Conservation (phyloP, 92 coral and sea anemone genomes). For the Epizoanthus illoricatus region DNA sequence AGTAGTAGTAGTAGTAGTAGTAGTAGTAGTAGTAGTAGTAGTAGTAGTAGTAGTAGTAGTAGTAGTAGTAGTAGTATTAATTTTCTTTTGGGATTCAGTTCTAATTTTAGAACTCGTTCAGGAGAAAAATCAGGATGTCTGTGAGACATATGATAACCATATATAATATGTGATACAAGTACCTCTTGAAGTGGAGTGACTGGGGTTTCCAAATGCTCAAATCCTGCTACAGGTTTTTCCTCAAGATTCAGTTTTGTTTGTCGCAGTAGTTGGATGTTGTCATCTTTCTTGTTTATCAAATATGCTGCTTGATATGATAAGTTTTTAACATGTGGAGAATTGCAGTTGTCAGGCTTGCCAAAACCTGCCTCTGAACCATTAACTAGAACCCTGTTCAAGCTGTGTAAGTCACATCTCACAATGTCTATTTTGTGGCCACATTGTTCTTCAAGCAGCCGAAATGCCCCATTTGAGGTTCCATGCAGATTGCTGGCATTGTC, state of each 20-base stretch:
- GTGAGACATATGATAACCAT: too few species aligned
- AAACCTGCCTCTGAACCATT: constrained; percentile 1
- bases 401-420: neutral
- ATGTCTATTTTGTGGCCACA: neutral
- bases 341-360: neutral
- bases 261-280: neutral
- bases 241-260: neutral
- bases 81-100: too few species aligned
- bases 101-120: too few species aligned
- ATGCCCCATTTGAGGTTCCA: neutral
- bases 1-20: too few species aligned
- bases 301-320: neutral
- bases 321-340: neutral
- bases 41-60: too few species aligned
- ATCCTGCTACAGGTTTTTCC: neutral
- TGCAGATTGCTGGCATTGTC: neutral
- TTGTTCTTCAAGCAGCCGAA: neutral
- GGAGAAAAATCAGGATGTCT: too few species aligned
- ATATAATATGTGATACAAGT: neutral
- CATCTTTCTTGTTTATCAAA: neutral
- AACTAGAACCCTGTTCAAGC: neutral
- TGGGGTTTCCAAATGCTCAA: constrained; percentile 8
- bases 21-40: too few species aligned
- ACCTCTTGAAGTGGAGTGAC: neutral
- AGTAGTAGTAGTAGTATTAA: too few species aligned